A percentile compares a stretch with the other conserved stretches of the same genome.
phyloP scores from a whole-genome alignment of 2,113 vertebrate genomes.

The Chaenocephalus aceratus region DNA sequence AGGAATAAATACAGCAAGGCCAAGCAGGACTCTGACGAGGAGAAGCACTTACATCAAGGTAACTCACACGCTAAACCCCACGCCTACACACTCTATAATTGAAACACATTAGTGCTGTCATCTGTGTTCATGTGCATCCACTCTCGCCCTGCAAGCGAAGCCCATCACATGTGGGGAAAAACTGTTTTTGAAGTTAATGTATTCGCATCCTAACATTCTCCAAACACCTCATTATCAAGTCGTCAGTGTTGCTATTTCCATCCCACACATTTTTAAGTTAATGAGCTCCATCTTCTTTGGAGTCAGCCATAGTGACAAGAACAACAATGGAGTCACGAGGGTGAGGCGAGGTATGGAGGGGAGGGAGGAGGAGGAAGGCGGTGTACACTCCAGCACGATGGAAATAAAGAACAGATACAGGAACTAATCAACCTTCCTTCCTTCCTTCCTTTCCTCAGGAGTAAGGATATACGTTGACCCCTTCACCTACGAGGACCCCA shows the following conservation, averaged over 20 bases:
- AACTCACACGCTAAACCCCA: slow-evolving; percentile 49
- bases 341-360: slow-evolving; percentile 42
- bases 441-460: slow-evolving; percentile 80
- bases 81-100: slow-evolving; percentile 27
- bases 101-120: slow-evolving; percentile 56
- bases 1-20: slow-evolving; percentile 98
- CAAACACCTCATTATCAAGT: slow-evolving; percentile 76
- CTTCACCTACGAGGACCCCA: slow-evolving; percentile 98
- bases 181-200: too few relatives aligned
- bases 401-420: slow-evolving; percentile 76
- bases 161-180: too few relatives aligned
- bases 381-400: slow-evolving; percentile 67
- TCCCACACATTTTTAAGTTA: slow-evolving; percentile 58
- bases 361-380: slow-evolving; percentile 47
- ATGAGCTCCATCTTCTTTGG: slow-evolving; percentile 65
- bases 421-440: slow-evolving; percentile 66
- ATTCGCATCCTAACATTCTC: slow-evolving; percentile 49
- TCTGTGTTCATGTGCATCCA: slow-evolving; percentile 33
- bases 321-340: slow-evolving; percentile 48
- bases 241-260: slow-evolving; percentile 64
- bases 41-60: slow-evolving; percentile 98
- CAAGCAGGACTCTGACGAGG: slow-evolving; percentile 96
- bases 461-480: slow-evolving; percentile 98
- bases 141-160: slow-evolving; percentile 52
- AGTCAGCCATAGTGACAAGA: slow-evolving; percentile 55